These are phyloP conservation scores for Forbesichthys papilliferus DNA, from an alignment of 2,113 vertebrate genomes.

Conservation along the genomic window DNA sequence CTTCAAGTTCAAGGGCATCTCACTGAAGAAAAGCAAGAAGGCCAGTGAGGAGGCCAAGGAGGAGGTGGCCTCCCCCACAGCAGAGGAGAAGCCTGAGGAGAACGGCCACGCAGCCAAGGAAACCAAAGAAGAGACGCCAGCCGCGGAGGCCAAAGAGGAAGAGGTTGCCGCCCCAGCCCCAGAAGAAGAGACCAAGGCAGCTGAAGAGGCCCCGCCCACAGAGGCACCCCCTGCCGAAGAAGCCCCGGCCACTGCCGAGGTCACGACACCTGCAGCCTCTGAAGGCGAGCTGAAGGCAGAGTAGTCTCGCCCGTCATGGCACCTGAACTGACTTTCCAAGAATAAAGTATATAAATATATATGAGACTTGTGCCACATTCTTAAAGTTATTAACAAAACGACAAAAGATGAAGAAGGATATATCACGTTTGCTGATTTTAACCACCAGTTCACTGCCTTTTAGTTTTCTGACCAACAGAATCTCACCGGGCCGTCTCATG, in stretches of 20 bases:
- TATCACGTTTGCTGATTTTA: constrained; percentile 76
- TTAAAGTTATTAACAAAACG: constrained; percentile 76
- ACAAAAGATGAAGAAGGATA: constrained; percentile 71
- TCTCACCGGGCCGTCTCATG: constrained; percentile 64
- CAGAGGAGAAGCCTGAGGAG: constrained; percentile 80
- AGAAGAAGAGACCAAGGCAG: constrained; percentile 56
- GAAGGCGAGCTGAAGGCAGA: constrained; percentile 81
- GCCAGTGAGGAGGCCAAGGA: constrained; percentile 73
- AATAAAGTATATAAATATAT: constrained; percentile 82
- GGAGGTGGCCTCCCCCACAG: constrained; percentile 60
- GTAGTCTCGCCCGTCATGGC: constrained; percentile 67
- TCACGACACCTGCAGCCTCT: constrained; percentile 73
- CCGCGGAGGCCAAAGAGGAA: constrained; percentile 54
- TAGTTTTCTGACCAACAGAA: constrained; percentile 67
- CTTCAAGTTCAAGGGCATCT: constrained; percentile 93
- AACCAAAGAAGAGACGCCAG: constrained; percentile 76
- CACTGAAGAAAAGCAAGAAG: constrained; percentile 89
- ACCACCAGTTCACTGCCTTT: constrained; percentile 76
- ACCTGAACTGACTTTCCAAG: constrained; percentile 79
- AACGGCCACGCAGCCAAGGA: constrained; percentile 73
- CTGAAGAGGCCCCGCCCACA: constrained; percentile 65
- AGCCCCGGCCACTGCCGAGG: constrained; percentile 60
- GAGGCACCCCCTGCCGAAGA: constrained; percentile 66
- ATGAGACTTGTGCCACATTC: constrained; percentile 81
- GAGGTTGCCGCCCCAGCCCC: constrained; percentile 51